These are phyloP conservation scores for Poecile montanus DNA, from an alignment of 2,797 vertebrate species.

Conservation along the genomic window DNA sequence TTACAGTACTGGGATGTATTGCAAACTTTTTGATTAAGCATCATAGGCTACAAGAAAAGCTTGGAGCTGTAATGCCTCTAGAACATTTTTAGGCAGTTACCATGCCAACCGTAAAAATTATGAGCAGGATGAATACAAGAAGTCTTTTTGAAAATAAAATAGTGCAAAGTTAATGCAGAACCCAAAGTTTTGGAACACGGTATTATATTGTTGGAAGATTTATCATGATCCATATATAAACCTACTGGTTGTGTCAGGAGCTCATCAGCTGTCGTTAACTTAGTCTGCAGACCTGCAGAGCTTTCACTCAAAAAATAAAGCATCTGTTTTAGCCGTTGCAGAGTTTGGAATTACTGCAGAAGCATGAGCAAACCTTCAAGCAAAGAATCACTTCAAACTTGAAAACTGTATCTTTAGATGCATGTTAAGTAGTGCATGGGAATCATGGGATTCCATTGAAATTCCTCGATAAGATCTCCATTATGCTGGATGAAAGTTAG, in stretches of 20 bases:
- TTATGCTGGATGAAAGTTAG: neutral
- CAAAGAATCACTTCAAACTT: neutral
- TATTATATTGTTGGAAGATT: slow-evolving; percentile 36
- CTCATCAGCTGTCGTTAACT: slow-evolving; percentile 1
- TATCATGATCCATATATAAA: slow-evolving; percentile 36
- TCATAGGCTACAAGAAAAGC: slow-evolving; percentile 62
- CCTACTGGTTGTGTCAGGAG: neutral
- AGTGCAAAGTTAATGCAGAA: slow-evolving; percentile 29
- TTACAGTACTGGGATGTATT: slow-evolving; percentile 66
- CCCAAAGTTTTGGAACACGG: slow-evolving; percentile 35
- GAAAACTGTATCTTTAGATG: neutral
- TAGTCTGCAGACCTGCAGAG: neutral
- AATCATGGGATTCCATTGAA: neutral
- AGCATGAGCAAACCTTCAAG: slow-evolving; percentile 6
- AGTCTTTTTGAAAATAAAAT: slow-evolving; percentile 56
- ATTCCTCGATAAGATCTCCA: neutral
- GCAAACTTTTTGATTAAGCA: slow-evolving; percentile 76
- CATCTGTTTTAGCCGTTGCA: slow-evolving; percentile 3
- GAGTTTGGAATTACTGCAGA: slow-evolving; percentile 8
- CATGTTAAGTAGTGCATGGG: neutral
- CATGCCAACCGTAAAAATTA: slow-evolving; percentile 66
- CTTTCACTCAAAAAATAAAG: neutral
- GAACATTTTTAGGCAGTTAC: slow-evolving; percentile 70
- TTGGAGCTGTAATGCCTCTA: slow-evolving; percentile 59
- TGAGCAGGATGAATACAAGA: slow-evolving; percentile 55